A percentile compares a stretch with the other conserved stretches of the same genome.
Conservation (phyloP, 2,888 invertebrate genomes). For the Mayetiola destructor region DNA sequence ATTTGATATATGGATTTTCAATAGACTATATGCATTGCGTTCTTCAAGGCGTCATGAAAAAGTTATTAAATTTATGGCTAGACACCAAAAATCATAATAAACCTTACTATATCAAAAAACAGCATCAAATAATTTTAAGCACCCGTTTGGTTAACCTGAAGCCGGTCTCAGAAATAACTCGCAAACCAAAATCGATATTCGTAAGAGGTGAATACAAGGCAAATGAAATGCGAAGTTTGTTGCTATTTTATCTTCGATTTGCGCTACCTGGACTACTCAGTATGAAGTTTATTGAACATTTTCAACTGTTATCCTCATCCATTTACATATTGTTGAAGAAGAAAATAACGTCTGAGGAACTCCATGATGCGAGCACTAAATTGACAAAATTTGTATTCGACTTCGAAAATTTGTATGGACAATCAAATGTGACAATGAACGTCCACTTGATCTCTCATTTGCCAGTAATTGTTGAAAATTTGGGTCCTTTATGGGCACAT, state of each 20-base stretch:
- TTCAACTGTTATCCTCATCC: background rate
- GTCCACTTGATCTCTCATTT: background rate
- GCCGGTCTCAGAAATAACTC: background rate
- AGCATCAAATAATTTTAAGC: background rate
- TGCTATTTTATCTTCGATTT: background rate
- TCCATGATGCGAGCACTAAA: background rate
- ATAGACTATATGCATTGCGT: constrained; percentile 15
- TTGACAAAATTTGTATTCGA: background rate
- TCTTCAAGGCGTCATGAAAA: background rate
- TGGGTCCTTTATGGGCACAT: background rate
- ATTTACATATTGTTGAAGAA: background rate
- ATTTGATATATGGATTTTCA: background rate
- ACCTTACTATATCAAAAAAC: background rate
- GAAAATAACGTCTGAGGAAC: background rate
- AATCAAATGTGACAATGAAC: background rate
- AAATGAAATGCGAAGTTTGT: background rate
- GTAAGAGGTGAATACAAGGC: background rate
- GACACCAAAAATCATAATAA: background rate
- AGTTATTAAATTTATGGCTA: background rate
- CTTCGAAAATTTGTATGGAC: background rate
- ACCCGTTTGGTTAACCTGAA: background rate
- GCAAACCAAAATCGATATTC: background rate
- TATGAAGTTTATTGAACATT: background rate
- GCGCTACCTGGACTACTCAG: background rate
- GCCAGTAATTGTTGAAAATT: background rate